Evolutionary conservation across 2,797 vertebrate species (phyloP), one percentile per base, ranked within the genome.

Genomic region (Pseudochromis fuscus): DNA sequence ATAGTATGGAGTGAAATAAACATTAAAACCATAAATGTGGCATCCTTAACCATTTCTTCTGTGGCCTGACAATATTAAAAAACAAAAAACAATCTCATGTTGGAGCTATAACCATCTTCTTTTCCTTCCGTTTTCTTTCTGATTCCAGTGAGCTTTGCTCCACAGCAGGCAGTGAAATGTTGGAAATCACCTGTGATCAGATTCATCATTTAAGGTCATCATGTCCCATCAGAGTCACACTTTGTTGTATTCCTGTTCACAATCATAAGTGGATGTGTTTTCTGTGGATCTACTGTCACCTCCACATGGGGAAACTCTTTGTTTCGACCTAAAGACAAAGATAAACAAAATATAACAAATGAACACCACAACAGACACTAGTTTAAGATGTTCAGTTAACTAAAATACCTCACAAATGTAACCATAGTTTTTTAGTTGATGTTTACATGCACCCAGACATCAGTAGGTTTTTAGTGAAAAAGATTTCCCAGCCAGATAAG

Each of bases 241-340:
- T n/a, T n/a, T 33, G 31, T 33, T 33, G 18, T 7, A 66, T 35
- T 51, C 50, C n/a, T 21, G 28, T 59, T 57, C 21, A 25, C n/a
- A n/a, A n/a, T n/a, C n/a, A n/a, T n/a, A n/a, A 24, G 44, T 50
- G 37, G 40, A 46, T 52, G n/a, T 15, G 56, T 67, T 65, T 46
- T 53, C 63, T 59, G 35, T 65, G 10, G 30, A 35, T 67, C 8
- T 25, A 2, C 35, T 69, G 86, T 92, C 87, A 93, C 70, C 91
- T 88, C 92, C 90, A 93, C 92, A 93, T 92, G 23, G 91, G 92
- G 65, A 93, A 93, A 71, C 33, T 84, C 82, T 93, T 93, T 28
- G 64, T 88, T 24, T 86, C 87, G 18, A 35, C 80, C 90, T 91
- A 19, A 33, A 37, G 57, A 78, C 30, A 58, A 5, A 72, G 50